A percentile compares a stretch with the other conserved stretches of the same genome.
phyloP scores from a whole-genome alignment of 2,113 vertebrate genomes.

The Uria lomvia region DNA sequence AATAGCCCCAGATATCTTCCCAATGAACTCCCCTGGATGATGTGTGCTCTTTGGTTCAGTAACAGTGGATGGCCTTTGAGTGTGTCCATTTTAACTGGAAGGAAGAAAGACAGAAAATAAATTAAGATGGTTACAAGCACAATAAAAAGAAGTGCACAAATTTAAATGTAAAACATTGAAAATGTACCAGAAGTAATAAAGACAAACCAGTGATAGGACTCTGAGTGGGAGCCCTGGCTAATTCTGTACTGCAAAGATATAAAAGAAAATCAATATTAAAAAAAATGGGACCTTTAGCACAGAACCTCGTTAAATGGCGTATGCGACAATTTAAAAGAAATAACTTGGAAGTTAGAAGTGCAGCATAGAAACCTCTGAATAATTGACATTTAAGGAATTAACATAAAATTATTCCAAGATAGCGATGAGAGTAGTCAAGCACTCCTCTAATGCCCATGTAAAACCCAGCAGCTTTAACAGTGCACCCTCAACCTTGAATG shows the following conservation, averaged over 20 bases:
- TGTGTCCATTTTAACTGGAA: neutral
- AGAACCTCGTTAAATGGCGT: constrained; percentile 29
- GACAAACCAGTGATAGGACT: constrained; percentile 5
- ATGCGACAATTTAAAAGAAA: constrained; percentile 36
- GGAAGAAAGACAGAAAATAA: neutral
- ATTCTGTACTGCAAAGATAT: neutral
- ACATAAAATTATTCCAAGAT: constrained; percentile 27
- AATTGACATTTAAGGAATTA: constrained; percentile 57
- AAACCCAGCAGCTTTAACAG: constrained; percentile 1
- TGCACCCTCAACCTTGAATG: neutral
- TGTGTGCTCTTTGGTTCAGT: neutral
- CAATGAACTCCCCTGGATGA: neutral
- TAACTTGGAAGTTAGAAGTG: constrained; percentile 10
- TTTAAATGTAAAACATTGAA: constrained; percentile 39
- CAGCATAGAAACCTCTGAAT: neutral
- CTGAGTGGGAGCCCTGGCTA: neutral
- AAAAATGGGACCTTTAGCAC: neutral
- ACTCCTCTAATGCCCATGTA: neutral
- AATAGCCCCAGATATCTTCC: neutral
- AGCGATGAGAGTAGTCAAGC: neutral
- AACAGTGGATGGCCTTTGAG: neutral
- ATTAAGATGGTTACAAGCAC: neutral
- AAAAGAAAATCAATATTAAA: constrained; percentile 28
- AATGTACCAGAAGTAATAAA: constrained; percentile 58
- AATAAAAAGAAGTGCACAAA: neutral